phyloP scores from a whole-genome alignment of 92 coral and sea anemone genomes.

The Bergia puertoricense region DNA sequence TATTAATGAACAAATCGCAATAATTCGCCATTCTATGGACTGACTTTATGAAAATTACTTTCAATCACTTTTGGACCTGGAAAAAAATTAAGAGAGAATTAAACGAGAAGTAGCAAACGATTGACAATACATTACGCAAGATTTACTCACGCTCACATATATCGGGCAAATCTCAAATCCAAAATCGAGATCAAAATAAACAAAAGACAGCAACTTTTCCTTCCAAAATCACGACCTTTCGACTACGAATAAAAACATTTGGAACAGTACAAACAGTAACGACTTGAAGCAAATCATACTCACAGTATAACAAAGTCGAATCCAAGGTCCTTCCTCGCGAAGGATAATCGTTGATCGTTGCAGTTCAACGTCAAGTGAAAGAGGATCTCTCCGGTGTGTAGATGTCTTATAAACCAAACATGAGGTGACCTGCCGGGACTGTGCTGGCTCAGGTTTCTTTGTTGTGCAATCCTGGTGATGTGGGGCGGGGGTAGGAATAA shows the following conservation, averaged over 20 bases:
- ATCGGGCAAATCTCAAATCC: neutral
- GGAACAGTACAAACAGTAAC: no score
- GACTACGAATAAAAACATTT: neutral
- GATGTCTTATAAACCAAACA: neutral
- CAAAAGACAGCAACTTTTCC: neutral
- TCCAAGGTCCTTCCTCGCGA: slow-evolving; percentile 15
- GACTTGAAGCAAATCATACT: neutral
- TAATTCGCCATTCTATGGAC: neutral
- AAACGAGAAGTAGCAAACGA: neutral
- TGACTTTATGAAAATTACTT: no score
- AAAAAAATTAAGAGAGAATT: no score
- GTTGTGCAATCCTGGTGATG: slow-evolving; percentile 6
- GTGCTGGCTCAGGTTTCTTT: neutral
- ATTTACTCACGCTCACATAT: neutral
- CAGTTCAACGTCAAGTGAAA: neutral
- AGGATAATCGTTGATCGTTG: slow-evolving; percentile 8
- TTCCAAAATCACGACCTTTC: neutral
- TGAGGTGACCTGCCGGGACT: slow-evolving; percentile 4
- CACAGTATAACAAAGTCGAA: neutral
- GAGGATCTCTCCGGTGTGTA: neutral
- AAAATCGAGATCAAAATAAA: no score
- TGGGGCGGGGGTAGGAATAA: neutral
- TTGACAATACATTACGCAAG: neutral
- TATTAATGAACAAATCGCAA: no score
- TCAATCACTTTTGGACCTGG: neutral